Evolutionary conservation across 2,888 invertebrate species (phyloP).

Genomic region (Caprella mutica): DNA sequence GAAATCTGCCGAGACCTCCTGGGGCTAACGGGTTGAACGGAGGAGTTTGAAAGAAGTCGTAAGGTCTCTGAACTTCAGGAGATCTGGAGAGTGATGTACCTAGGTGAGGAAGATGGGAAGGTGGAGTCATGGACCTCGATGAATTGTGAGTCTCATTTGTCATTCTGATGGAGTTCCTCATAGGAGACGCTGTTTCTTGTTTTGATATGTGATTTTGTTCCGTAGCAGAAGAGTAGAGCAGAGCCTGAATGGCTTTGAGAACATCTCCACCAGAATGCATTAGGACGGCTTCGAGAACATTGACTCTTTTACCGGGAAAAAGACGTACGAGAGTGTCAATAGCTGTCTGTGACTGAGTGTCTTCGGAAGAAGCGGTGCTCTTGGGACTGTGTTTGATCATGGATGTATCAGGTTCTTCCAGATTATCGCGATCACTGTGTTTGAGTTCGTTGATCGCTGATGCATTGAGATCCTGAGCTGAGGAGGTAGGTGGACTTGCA

Average conservation of each 20-base stretch:
- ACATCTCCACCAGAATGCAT: constrained; percentile 78
- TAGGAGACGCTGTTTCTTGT: neutral
- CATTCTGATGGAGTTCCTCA: neutral
- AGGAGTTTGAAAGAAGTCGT: constrained; percentile 17
- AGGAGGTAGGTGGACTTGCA: constrained; percentile 1
- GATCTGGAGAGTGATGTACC: constrained; percentile 15
- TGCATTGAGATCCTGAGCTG: constrained; percentile 1
- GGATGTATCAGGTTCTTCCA: constrained; percentile 18
- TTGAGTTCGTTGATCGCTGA: constrained; percentile 17
- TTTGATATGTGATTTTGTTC: too few species aligned
- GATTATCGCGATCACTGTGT: constrained; percentile 34
- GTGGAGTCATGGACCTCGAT: neutral
- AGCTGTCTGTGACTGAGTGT: neutral
- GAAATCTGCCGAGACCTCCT: constrained; percentile 20
- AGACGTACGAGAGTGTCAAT: constrained; percentile 79
- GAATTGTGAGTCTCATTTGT: neutral
- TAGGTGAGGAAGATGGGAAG: constrained; percentile 11
- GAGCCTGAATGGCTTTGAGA: constrained; percentile 81
- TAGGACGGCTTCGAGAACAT: constrained; percentile 72
- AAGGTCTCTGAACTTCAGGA: constrained; percentile 13
- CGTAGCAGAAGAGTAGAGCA: constrained; percentile 55
- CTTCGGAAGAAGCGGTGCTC: neutral
- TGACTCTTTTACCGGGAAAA: constrained; percentile 73
- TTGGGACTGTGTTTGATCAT: neutral
- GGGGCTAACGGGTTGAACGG: constrained; percentile 22